phyloP scores from a whole-genome alignment of 2,888 invertebrate species.

The Hyposoter dolosus region DNA sequence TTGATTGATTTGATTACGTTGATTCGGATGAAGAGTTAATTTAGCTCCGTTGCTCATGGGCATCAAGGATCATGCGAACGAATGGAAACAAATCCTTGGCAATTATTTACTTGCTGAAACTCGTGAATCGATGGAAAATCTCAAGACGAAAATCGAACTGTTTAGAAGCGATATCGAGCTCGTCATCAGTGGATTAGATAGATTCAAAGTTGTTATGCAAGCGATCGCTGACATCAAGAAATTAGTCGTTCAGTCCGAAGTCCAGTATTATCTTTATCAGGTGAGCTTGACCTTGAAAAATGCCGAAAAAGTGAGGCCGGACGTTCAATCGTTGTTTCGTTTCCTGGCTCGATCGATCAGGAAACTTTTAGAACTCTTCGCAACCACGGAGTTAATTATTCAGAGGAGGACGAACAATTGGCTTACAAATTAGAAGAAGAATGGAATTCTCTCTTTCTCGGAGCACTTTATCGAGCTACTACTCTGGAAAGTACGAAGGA shows the following conservation, averaged over 20 bases:
- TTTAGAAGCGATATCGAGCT: constrained; percentile 90
- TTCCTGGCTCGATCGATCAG: constrained; percentile 77
- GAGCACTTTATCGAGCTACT: constrained; percentile 89
- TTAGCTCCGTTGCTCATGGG: constrained; percentile 89
- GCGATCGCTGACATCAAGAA: constrained; percentile 92
- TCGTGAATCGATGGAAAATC: constrained; percentile 88
- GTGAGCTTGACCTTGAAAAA: constrained; percentile 66
- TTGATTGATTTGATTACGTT: not conserved
- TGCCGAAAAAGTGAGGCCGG: not conserved
- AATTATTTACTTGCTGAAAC: constrained; percentile 89
- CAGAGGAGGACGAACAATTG: constrained; percentile 86
- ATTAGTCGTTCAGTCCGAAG: constrained; percentile 92
- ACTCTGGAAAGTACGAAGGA: constrained; percentile 93
- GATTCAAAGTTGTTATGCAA: constrained; percentile 94
- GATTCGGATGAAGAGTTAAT: constrained; percentile 86
- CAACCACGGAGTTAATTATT: constrained; percentile 89
- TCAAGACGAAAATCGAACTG: constrained; percentile 89
- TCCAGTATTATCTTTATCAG: constrained; percentile 88
- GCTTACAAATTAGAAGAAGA: constrained; percentile 88
- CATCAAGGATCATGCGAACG: constrained; percentile 90
- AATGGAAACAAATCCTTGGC: constrained; percentile 93
- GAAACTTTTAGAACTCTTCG: constrained; percentile 92
- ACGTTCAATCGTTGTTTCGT: not conserved
- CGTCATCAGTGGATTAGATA: constrained; percentile 91
- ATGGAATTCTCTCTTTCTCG: constrained; percentile 90